A percentile compares a stretch with the other conserved stretches of the same genome.
phyloP scores from a whole-genome alignment of 2,113 vertebrate genomes.

The Seriola quinqueradiata region DNA sequence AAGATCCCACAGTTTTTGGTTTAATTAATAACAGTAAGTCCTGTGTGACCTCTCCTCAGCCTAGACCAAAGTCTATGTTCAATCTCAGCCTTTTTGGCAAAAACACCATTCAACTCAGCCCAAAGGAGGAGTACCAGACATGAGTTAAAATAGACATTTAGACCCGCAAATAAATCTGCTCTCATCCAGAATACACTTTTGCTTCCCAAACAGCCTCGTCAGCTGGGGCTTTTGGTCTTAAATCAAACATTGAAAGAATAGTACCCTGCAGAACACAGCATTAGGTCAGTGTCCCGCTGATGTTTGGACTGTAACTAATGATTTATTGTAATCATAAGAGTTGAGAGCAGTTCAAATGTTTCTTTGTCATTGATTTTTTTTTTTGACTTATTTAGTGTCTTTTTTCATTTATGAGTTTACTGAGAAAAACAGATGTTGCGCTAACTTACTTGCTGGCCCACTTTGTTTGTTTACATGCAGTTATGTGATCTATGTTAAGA shows the following conservation, averaged over 20 bases:
- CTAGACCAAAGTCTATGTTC: conserved; percentile 55
- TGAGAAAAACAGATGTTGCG: conserved; percentile 52
- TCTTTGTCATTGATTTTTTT: conserved; percentile 40
- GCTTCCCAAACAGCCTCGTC: conserved; percentile 70
- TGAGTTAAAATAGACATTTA: conserved; percentile 78
- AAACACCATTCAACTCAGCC: conserved; percentile 54
- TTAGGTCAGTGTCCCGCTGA: conserved; percentile 68
- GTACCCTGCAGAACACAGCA: conserved; percentile 52
- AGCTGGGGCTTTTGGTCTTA: conserved; percentile 65
- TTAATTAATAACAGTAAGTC: conserved; percentile 55
- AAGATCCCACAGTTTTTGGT: not conserved
- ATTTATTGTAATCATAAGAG: conserved; percentile 71
- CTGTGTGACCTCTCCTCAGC: conserved; percentile 51
- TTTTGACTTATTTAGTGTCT: conserved; percentile 3
- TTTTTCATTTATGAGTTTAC: conserved; percentile 41
- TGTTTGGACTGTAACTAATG: conserved; percentile 69
- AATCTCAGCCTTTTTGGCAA: conserved; percentile 74
- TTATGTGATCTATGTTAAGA: conserved; percentile 7
- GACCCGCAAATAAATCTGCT: conserved; percentile 64
- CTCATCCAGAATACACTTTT: conserved; percentile 76
- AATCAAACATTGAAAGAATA: conserved; percentile 76
- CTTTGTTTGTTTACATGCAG: conserved; percentile 10
- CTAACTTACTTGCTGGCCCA: conserved; percentile 4
- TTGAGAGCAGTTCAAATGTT: conserved; percentile 47
- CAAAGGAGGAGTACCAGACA: conserved; percentile 77